These are phyloP conservation scores for Chrysina gloriosa DNA, from an alignment of 2,888 invertebrate species.

Conservation along the genomic window DNA sequence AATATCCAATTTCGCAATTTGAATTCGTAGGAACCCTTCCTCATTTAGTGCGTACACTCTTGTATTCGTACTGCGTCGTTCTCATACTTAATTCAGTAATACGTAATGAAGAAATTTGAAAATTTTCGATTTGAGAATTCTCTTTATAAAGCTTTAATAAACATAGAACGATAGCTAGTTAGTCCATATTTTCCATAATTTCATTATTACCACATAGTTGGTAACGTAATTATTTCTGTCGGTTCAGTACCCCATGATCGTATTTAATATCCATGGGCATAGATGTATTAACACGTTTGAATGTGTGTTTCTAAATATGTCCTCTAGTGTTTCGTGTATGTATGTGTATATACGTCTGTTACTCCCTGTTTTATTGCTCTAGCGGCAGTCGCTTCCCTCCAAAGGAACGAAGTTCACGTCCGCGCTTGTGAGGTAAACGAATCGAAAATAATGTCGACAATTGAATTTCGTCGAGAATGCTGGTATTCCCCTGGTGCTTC, in stretches of 20 bases:
- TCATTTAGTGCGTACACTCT: neutral
- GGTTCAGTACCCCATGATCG: neutral
- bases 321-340: neutral
- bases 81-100: neutral
- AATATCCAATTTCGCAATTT: neutral
- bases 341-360: neutral
- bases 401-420: slow-evolving; percentile 47
- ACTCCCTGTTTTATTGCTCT: slow-evolving; percentile 17
- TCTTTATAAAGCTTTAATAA: too few species aligned
- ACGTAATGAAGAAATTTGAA: slow-evolving; percentile 2
- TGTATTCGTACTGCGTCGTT: neutral
- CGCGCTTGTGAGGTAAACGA: slow-evolving; percentile 49
- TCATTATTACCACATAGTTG: too few species aligned
- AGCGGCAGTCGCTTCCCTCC: slow-evolving; percentile 26
- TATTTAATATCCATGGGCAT: neutral
- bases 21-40: neutral
- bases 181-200: too few species aligned
- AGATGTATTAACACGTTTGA: neutral
- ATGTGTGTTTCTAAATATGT: slow-evolving; percentile 1
- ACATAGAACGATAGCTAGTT: too few species aligned
- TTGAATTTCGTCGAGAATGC: slow-evolving; percentile 48
- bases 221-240: too few species aligned
- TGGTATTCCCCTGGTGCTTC: slow-evolving; percentile 27
- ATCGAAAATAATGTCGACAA: slow-evolving; percentile 54
- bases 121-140: too few species aligned